Evolutionary conservation across 2,888 invertebrate species (phyloP).

Genomic region (Boloria selene): DNA sequence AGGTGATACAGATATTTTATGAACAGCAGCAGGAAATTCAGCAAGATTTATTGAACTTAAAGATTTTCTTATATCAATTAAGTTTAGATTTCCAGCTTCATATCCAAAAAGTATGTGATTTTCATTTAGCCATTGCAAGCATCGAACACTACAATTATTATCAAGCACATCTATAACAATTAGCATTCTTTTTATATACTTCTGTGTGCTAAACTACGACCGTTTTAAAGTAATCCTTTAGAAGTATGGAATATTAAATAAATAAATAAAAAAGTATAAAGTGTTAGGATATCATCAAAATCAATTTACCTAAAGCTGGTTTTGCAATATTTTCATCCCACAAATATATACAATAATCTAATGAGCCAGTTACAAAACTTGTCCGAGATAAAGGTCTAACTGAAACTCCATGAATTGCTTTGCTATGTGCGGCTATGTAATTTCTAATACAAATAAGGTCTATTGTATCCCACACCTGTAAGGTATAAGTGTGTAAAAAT

Average conservation of each 20-base stretch:
- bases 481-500: background rate
- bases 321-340: conserved; percentile 77
- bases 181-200: background rate
- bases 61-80: conserved; percentile 64
- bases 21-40: conserved; percentile 68
- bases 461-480: conserved; percentile 77
- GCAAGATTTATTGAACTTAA: conserved; percentile 48
- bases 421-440: conserved; percentile 74
- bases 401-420: conserved; percentile 70
- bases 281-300: background rate
- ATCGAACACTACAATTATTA: conserved; percentile 67
- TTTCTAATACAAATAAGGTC: conserved; percentile 72
- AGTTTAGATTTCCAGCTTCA: conserved; percentile 65
- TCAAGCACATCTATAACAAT: conserved; percentile 60
- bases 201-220: background rate
- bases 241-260: background rate
- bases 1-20: conserved; percentile 59
- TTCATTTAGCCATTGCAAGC: conserved; percentile 70
- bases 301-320: conserved; percentile 60
- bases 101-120: conserved; percentile 68
- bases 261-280: no score
- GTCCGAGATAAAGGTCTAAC: conserved; percentile 71
- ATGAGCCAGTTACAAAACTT: conserved; percentile 78
- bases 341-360: conserved; percentile 78
- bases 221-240: no score